Evolutionary conservation across 1,140 invertebrate species (phyloP), one percentile per base, ranked within the genome.

Genomic region (Phymorhynchus buccinoides): DNA sequence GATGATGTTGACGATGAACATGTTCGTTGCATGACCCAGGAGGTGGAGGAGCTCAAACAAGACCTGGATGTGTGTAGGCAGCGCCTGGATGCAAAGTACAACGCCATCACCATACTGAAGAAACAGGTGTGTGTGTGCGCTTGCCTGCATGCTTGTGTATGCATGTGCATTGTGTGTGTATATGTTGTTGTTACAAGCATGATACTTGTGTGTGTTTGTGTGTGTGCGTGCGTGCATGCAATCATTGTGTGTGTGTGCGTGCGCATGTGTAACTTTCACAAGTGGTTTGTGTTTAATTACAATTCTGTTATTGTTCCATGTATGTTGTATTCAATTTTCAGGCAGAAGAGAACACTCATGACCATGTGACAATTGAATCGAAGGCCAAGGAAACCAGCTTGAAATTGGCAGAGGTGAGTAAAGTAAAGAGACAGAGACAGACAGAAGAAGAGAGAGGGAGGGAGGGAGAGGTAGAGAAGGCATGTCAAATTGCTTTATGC

Each of bases 51-150:
- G 66, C 82, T 91, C 27, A 89, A 90, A 79, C 83, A 86, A 37
- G 90, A 91, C 80, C 62, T 91, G 48, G 90, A 91, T 52, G 88
- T 87, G n/a, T 91, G 90, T 87, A 88, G 88, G 62, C 88, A 88
- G 80, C 84, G 89, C 80, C 79, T 91, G 30, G 90, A 91, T 86
- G 89, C 90, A 37, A 91, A 91, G 82, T 90, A 91, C 82, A 86
- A 86, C 84, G 90, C 90, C 44, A 90, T 91, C 62, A 87, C 87
- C 48, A 90, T 91, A 27, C 84, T 91, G 18, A 88, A 89, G 77
- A 71, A 89, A 75, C 90, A 91, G 88, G 90, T 91, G 66, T 71
- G 66, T 71, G 66, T 71, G 66, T 71, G 66, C 30, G 66, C 30
- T 12, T 71, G 66, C 37, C 7, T 75, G 73, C 39, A 35, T 75